phyloP scores from a whole-genome alignment of 2,888 invertebrate species.

The Orthosia incerta region DNA sequence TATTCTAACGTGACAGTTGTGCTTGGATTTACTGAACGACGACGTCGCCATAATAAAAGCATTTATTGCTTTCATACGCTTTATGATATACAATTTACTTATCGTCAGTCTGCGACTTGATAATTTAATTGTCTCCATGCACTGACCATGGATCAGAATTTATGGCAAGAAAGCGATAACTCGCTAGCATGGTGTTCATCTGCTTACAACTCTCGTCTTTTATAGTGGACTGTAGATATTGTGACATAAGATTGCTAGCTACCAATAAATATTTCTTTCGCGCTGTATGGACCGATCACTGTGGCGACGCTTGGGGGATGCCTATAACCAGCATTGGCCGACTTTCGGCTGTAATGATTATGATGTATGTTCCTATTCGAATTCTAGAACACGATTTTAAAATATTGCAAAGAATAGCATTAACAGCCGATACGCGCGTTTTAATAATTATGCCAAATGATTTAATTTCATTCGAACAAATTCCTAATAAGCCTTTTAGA shows the following conservation, averaged over 20 bases:
- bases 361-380: no score
- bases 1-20: conserved; percentile 32
- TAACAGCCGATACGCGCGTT: no score
- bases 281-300: no score
- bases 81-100: background rate
- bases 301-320: no score
- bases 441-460: no score
- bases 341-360: no score
- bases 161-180: background rate
- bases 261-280: no score
- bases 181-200: background rate
- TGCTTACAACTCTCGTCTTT: background rate
- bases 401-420: no score
- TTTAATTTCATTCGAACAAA: no score
- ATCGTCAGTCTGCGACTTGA: background rate
- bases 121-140: background rate
- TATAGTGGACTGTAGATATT: background rate
- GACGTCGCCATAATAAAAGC: conserved; percentile 10
- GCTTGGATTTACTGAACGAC: conserved; percentile 14
- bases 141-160: no score
- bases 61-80: background rate
- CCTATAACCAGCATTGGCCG: no score
- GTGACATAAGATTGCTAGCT: background rate
- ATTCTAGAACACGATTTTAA: no score
- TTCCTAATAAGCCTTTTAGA: background rate